Percentiles rank a stretch among this genome's conserved stretches.
Conservation (phyloP, 2,797 vertebrate species). For the Poeciliopsis paucimaculata region DNA sequence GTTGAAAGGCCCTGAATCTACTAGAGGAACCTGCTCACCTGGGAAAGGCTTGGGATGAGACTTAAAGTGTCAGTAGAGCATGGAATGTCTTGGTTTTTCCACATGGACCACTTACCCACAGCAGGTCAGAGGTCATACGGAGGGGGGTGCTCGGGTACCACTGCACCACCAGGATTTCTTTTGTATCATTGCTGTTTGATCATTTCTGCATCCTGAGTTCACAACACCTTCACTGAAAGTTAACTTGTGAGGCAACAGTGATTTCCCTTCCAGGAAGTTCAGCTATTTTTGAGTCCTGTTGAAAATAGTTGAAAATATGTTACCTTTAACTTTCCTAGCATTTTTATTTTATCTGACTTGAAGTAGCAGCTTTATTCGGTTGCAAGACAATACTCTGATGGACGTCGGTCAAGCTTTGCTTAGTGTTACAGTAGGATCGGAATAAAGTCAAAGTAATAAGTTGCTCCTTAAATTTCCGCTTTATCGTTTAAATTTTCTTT, state of each 20-base stretch:
- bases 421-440: neutral
- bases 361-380: neutral
- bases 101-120: neutral
- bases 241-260: neutral
- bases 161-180: neutral
- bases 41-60: neutral
- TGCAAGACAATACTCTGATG: neutral
- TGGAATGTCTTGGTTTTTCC: too few species aligned
- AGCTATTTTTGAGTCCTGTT: neutral
- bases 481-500: neutral
- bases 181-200: neutral
- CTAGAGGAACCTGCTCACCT: neutral
- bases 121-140: neutral
- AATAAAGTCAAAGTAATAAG: neutral
- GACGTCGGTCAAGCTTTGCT: neutral
- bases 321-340: neutral
- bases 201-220: neutral
- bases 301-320: neutral
- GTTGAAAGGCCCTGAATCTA: neutral
- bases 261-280: neutral
- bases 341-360: neutral
- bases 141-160: neutral
- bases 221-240: neutral
- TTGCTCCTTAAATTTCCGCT: neutral
- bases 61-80: too few species aligned